Base-by-base conservation (phyloP, 1,140 invertebrate genomes). In the Bursaphelenchus mucronatus region DNA sequence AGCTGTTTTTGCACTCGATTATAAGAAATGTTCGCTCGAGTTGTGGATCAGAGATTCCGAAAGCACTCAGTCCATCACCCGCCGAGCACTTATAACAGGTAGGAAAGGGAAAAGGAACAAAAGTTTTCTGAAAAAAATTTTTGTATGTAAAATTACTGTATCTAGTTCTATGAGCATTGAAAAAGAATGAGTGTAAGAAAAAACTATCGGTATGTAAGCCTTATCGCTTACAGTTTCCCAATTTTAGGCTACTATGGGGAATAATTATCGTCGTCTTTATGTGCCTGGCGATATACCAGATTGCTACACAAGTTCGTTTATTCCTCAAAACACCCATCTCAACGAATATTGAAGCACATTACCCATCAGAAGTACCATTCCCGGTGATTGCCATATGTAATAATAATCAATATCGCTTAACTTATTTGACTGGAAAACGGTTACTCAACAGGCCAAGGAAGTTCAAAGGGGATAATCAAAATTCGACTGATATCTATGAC, bases 361-460 rank as follows among this genome's bases (percentile, higher is more conserved):
- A 80, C 61, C 78, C 78, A n/a, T 45, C 57, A 15, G 61, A 66
- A 56, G 67, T 81, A 17, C 15, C 72, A 40, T 80, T 80, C 61
- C 78, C 78, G 39, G 69, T 78, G n/a, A 74, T 80, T 17, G 78
- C 78, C 8, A 70, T 80, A 47, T 80, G 78, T 63, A 80, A 80
- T 61, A 80, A 78, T 61, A 80, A 80, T 75, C 78, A 80, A 50
- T 78, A 80, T 61, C 72, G 76, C 45, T 62, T 78, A 46, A 78
- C 76, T 7, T 78, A 74, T 58, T 56, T 78, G 40, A 78, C 76
- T n/a, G 76, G 76, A 54, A 55, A 55, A n/a, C 43, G 57, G 45
- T 39, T 78, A 51, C 66, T 69, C 58, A 78, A 78, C 56, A 64
- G 76, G 43, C 46, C 53, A 43, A 61, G 74, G 17, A 66, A 54